Conservation (phyloP, 1,140 invertebrate species). For the Vollenhovia emeryi region DNA sequence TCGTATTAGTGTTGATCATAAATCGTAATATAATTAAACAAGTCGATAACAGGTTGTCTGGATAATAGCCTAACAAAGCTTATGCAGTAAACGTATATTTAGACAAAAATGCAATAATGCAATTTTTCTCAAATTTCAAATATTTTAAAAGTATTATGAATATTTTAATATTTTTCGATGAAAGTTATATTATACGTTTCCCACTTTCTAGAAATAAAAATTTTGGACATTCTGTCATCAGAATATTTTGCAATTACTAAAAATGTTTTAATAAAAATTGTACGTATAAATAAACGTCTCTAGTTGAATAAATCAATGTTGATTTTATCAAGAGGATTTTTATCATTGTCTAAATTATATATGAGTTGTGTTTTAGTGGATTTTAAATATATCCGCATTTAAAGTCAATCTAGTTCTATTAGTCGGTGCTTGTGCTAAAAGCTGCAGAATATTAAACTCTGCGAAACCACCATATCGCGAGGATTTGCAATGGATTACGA, state of each 20-base stretch:
- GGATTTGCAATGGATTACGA: background rate
- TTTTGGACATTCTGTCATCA: conserved; percentile 25
- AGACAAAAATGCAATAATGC: background rate
- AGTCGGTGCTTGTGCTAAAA: background rate
- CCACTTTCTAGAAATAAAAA: conserved; percentile 17
- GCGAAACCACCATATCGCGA: background rate
- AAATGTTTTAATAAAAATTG: conserved; percentile 20
- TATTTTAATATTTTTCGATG: conserved; percentile 30
- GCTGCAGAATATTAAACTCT: background rate
- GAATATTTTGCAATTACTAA: background rate
- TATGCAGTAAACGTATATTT: background rate
- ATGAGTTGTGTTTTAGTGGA: background rate
- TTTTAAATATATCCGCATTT: background rate
- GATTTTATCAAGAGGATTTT: background rate
- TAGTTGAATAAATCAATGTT: conserved; percentile 17
- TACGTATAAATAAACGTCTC: background rate
- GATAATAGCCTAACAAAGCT: conserved; percentile 4
- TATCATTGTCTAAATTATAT: conserved; percentile 1
- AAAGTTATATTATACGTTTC: conserved; percentile 24
- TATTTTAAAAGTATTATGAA: background rate
- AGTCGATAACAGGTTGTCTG: background rate
- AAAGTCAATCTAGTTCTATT: background rate
- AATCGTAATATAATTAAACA: conserved; percentile 31
- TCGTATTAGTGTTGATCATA: conserved; percentile 2
- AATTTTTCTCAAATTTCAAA: conserved; percentile 6